A percentile compares a stretch with the other conserved stretches of the same genome.
phyloP scores from a whole-genome alignment of 2,888 invertebrate species.

The Caenorhabditis becei region DNA sequence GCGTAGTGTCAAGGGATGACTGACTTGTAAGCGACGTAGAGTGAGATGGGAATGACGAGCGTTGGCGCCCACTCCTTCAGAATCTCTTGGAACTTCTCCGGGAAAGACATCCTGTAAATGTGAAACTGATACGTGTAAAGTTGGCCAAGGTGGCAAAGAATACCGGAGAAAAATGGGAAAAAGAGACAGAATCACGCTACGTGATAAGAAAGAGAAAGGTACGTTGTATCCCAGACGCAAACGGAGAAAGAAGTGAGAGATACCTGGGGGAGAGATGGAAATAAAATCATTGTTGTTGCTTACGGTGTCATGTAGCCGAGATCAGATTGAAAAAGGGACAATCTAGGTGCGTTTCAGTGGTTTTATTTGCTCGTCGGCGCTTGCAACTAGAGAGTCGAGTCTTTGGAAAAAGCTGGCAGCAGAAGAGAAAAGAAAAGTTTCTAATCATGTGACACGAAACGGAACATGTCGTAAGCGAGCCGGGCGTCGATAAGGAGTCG shows the following conservation, averaged over 20 bases:
- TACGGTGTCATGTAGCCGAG: not conserved
- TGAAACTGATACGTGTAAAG: too few species aligned
- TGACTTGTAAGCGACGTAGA: constrained; percentile 57
- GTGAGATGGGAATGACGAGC: constrained; percentile 47
- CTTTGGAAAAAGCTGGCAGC: too few species aligned
- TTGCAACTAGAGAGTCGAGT: too few species aligned
- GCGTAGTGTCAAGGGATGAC: not conserved
- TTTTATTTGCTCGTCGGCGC: too few species aligned
- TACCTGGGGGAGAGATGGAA: too few species aligned
- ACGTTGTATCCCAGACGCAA: constrained; percentile 31
- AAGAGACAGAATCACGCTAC: constrained; percentile 20
- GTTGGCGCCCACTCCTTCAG: constrained; percentile 45
- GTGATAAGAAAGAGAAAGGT: constrained; percentile 44
- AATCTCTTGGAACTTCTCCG: constrained; percentile 42
- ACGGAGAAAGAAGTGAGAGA: too few species aligned
- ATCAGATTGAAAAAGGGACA: not conserved
- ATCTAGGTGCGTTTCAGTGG: too few species aligned
- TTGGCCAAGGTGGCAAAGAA: too few species aligned
- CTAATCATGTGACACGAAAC: constrained; percentile 18
- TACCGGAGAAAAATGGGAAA: not conserved
- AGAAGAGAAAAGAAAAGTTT: not conserved
- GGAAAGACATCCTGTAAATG: constrained; percentile 25
- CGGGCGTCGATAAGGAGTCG: constrained; percentile 10
- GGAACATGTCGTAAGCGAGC: constrained; percentile 2
- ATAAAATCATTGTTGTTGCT: not conserved